phyloP scores from a whole-genome alignment of 2,888 invertebrate genomes.

The Tryphoninae sp. region DNA sequence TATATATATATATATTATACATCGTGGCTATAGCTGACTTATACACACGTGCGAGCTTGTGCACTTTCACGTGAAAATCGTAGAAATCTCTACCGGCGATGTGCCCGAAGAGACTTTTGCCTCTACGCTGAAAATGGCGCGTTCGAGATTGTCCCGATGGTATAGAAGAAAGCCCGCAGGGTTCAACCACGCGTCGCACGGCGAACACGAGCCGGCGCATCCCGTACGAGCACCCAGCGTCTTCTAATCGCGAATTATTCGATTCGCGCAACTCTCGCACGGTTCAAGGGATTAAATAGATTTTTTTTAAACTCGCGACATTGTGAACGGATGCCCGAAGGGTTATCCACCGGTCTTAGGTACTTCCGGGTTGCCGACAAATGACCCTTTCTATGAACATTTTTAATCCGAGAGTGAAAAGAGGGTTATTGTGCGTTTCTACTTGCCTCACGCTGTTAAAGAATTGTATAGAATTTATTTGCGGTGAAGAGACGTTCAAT shows the following conservation, averaged over 20 bases:
- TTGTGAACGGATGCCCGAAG: conserved; percentile 31
- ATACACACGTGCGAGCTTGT: conserved; percentile 18
- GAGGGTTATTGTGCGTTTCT: too few relatives aligned
- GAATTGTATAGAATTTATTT: too few relatives aligned
- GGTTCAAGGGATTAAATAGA: background rate
- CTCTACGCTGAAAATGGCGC: conserved; percentile 32
- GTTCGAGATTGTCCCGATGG: conserved; percentile 55
- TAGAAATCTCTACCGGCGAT: conserved; percentile 54
- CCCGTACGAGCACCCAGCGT: conserved; percentile 1
- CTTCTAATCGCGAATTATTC: conserved; percentile 34
- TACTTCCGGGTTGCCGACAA: conserved; percentile 53
- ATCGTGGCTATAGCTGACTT: conserved; percentile 68
- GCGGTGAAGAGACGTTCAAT: too few relatives aligned
- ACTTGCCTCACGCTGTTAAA: too few relatives aligned
- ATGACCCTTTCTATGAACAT: conserved; percentile 27
- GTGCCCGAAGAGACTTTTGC: conserved; percentile 33
- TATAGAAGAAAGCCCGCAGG: conserved; percentile 29
- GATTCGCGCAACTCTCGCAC: conserved; percentile 15
- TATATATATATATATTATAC: conserved; percentile 53
- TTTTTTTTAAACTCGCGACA: conserved; percentile 15
- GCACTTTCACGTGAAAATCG: conserved; percentile 65
- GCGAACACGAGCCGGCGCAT: conserved; percentile 35
- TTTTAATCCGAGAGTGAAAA: background rate
- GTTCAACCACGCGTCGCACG: conserved; percentile 39
- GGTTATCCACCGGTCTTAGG: conserved; percentile 32